Percentiles rank a stretch among this genome's conserved stretches.
phyloP scores from a whole-genome alignment of 2,888 invertebrate genomes.

The Andrena hattorfiana region DNA sequence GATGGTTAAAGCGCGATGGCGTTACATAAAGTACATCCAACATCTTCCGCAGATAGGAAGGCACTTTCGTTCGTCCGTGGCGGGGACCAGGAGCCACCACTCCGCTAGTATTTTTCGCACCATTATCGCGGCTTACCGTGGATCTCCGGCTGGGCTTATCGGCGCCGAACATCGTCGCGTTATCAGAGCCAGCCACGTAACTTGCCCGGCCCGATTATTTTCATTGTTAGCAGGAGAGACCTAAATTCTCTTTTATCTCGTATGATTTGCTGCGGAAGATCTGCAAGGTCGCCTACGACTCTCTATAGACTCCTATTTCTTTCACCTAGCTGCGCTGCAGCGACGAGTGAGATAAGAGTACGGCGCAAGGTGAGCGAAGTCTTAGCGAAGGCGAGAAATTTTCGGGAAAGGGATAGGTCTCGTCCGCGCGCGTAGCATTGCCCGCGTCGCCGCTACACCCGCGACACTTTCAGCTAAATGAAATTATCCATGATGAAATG shows the following conservation, averaged over 20 bases:
- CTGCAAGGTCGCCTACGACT: too few species aligned
- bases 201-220: constrained; percentile 15
- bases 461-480: not conserved
- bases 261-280: too few species aligned
- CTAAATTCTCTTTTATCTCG: constrained; percentile 1
- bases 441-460: not conserved
- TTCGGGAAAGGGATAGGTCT: too few species aligned
- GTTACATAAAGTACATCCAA: constrained; percentile 8
- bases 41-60: constrained; percentile 1
- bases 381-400: too few species aligned
- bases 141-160: constrained; percentile 55
- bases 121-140: constrained; percentile 55
- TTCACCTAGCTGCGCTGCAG: too few species aligned
- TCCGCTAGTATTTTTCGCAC: constrained; percentile 53
- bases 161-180: constrained; percentile 48
- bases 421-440: not conserved
- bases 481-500: not conserved
- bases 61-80: constrained; percentile 23
- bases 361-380: too few species aligned
- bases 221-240: not conserved
- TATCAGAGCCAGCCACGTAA: constrained; percentile 21
- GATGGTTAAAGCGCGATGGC: constrained; percentile 9
- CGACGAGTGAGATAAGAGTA: too few species aligned
- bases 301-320: too few species aligned
- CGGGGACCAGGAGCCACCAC: not conserved